phyloP scores from a whole-genome alignment of 2,888 invertebrate genomes.

The Phania funesta region DNA sequence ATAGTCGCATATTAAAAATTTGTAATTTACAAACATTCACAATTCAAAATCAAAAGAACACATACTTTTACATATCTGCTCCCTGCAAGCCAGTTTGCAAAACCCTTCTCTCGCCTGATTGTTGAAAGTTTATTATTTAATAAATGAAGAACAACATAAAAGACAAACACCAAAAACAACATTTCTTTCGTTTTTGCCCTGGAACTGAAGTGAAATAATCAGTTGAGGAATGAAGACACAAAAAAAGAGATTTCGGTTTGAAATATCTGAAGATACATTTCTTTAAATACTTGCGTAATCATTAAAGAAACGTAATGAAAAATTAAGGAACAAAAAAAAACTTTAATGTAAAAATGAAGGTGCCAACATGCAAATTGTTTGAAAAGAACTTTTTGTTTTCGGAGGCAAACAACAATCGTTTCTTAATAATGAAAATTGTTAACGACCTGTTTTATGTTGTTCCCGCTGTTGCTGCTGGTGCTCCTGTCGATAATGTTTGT shows the following conservation, averaged over 20 bases:
- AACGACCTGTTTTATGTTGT: slow-evolving; percentile 61
- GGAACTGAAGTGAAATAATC: slow-evolving; percentile 43
- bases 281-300: slow-evolving; percentile 24
- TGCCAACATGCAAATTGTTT: slow-evolving; percentile 65
- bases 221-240: slow-evolving; percentile 30
- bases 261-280: slow-evolving; percentile 2
- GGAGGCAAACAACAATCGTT: slow-evolving; percentile 33
- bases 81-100: background rate
- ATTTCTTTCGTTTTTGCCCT: background rate
- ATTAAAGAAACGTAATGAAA: slow-evolving; percentile 12
- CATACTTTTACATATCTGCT: slow-evolving; percentile 1
- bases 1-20: too few species aligned
- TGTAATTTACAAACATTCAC: too few species aligned
- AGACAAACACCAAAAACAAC: slow-evolving; percentile 26
- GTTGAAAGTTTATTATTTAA: slow-evolving; percentile 14
- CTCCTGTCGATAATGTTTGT: background rate
- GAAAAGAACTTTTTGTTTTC: slow-evolving; percentile 30
- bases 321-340: background rate
- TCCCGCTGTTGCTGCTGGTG: slow-evolving; percentile 12
- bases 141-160: background rate
- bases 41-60: too few species aligned
- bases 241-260: slow-evolving; percentile 1
- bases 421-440: slow-evolving; percentile 57
- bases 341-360: slow-evolving; percentile 18
- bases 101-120: background rate